These are phyloP conservation scores for Exephanes ischioxanthus DNA, from an alignment of 2,888 invertebrate genomes.

Conservation along the genomic window DNA sequence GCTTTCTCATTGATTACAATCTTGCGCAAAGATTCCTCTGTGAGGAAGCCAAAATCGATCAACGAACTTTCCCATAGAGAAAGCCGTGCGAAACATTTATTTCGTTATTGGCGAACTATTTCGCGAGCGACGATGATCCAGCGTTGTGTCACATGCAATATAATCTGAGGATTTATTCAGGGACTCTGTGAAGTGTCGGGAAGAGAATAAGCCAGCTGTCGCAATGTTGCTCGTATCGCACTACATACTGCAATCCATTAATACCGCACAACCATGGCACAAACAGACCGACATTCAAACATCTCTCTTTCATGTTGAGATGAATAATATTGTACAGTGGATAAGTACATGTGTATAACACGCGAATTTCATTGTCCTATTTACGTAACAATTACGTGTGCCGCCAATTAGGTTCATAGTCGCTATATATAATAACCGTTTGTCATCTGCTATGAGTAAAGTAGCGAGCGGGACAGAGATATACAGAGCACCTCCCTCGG, in stretches of 20 bases:
- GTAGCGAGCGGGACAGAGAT: background rate
- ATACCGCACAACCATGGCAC: background rate
- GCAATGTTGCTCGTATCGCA: background rate
- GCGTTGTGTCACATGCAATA: background rate
- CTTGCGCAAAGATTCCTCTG: too few relatives aligned
- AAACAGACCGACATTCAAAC: background rate
- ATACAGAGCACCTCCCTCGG: background rate
- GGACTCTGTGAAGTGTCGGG: background rate
- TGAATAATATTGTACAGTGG: background rate
- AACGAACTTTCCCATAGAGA: too few relatives aligned
- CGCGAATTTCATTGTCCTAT: conserved; percentile 45
- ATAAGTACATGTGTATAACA: conserved; percentile 7
- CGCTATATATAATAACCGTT: conserved; percentile 21
- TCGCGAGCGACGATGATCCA: background rate
- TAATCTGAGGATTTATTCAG: conserved; percentile 26
- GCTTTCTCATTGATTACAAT: too few relatives aligned
- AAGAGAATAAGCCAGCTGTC: background rate
- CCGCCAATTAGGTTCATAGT: conserved; percentile 47
- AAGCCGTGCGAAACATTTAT: background rate
- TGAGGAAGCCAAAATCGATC: too few relatives aligned
- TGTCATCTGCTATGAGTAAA: background rate
- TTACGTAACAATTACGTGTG: conserved; percentile 54
- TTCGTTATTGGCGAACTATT: background rate
- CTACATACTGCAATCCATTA: background rate
- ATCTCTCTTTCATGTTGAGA: background rate